Base-by-base conservation (phyloP, 2,888 invertebrate species). In the Tenthredo amoena region DNA sequence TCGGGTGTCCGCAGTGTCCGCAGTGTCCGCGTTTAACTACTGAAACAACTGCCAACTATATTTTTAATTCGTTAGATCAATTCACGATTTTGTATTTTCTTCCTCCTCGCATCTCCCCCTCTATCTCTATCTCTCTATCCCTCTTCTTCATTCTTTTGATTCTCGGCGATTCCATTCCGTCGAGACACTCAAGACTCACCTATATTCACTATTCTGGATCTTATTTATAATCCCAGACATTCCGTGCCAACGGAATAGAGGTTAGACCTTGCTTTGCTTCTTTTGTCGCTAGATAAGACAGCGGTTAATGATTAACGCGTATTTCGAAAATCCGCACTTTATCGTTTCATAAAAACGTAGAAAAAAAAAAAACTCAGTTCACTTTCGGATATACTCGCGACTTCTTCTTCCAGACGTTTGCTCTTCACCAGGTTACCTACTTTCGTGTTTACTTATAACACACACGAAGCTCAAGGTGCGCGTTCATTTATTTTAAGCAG, bases 71-170 rank as follows among this genome's bases (percentile, higher is more conserved):
- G 34, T 68, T 34, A 18, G 68, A 34, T 18, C 68, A 34, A 34
- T 76, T 50, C 31, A 82, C 47, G 31, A 37, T 31, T 71, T 87
- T 86, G 84, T 86, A 18, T 55, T 85, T 68, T 85, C 86, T 86
- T 81, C 40, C 85, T 85, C 26, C n/a, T n/a, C 9, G 0, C 2
- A 40, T 76, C 26, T 0, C 7, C 15, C 15, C n/a, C 68, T 65
- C 31, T 34, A 6, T 68, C 15, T 18, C 62, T 58, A 1, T 58
- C 58, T 26, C 2, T 10, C 10, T n/a, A 0, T 26, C 9, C 10
- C 9, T 62, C 21, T 62, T 62, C 9, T 21, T 26, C 9, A 21
- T 10, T 62, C 21, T n/a, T 26, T 26, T 62, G 10, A 34, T 34
- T 34, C 68, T 68, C 62, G 62, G 10, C 62, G 62, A 62, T 62